A percentile compares a stretch with the other conserved stretches of the same genome.
These are phyloP conservation scores for Philereme transversata DNA, from an alignment of 2,888 invertebrate species.

Conservation along the genomic window DNA sequence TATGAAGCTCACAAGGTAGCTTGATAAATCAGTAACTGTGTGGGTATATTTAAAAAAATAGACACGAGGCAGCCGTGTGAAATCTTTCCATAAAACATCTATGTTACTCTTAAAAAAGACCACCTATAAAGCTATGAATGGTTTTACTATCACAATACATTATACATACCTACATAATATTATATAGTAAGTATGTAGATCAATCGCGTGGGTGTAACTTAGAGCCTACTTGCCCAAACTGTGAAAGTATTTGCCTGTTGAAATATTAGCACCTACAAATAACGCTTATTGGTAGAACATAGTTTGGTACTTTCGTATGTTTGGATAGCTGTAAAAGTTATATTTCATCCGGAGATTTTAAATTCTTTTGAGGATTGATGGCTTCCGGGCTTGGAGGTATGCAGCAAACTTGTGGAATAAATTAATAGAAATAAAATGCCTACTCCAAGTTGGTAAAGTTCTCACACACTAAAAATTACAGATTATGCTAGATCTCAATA, in stretches of 20 bases:
- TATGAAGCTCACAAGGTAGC: too few species aligned
- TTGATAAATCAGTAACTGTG: too few species aligned
- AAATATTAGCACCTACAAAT: slow-evolving; percentile 29
- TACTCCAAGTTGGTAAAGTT: too few species aligned
- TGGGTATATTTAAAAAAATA: too few species aligned
- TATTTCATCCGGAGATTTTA: not conserved
- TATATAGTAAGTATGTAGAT: slow-evolving; percentile 15
- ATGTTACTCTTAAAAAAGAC: not conserved
- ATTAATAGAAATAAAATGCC: not conserved
- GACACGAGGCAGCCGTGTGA: too few species aligned
- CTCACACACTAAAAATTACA: too few species aligned
- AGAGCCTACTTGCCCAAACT: slow-evolving; percentile 8
- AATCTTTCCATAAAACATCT: slow-evolving; percentile 1
- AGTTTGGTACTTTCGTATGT: slow-evolving; percentile 13
- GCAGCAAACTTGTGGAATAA: not conserved
- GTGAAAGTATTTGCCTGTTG: slow-evolving; percentile 30
- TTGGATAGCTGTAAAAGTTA: slow-evolving; percentile 22
- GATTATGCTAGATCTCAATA: too few species aligned
- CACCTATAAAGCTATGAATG: slow-evolving; percentile 2
- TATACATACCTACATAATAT: too few species aligned
- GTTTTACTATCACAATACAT: slow-evolving; percentile 1
- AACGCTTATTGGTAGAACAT: slow-evolving; percentile 27
- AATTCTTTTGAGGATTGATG: slow-evolving; percentile 11
- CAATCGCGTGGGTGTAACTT: slow-evolving; percentile 21
- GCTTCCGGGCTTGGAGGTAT: slow-evolving; percentile 15